Conservation (phyloP, 92 coral and sea anemone genomes). For the Anthopleura xanthogrammica region DNA sequence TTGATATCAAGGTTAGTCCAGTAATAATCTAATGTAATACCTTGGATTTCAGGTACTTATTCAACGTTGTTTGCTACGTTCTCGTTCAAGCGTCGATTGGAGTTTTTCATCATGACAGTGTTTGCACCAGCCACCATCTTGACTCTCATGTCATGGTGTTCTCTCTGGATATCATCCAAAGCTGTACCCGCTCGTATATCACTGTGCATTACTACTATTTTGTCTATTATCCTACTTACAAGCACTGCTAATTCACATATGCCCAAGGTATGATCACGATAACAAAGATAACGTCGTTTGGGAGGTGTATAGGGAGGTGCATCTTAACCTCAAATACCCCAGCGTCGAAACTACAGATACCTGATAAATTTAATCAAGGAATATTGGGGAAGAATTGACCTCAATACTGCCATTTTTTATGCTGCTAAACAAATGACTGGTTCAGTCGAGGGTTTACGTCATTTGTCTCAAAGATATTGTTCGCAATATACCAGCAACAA, state of each 20-base stretch:
- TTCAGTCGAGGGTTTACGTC: too few relatives aligned
- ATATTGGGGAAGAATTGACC: too few relatives aligned
- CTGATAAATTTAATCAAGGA: too few relatives aligned
- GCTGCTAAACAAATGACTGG: too few relatives aligned
- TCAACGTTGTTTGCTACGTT: constrained; percentile 58
- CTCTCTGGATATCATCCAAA: constrained; percentile 65
- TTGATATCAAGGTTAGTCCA: neutral
- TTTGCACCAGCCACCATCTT: constrained; percentile 63
- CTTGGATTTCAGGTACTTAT: constrained; percentile 47
- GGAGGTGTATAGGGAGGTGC: too few relatives aligned
- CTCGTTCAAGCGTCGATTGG: constrained; percentile 65
- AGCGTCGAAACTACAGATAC: too few relatives aligned
- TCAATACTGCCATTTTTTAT: too few relatives aligned
- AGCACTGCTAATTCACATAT: constrained; percentile 52
- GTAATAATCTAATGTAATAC: neutral
- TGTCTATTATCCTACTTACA: constrained; percentile 59
- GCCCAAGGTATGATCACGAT: constrained; percentile 46
- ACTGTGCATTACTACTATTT: constrained; percentile 63
- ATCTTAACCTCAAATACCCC: too few relatives aligned
- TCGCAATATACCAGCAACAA: too few relatives aligned
- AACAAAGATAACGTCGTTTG: too few relatives aligned
- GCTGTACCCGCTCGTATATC: constrained; percentile 78
- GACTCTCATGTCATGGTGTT: constrained; percentile 70
- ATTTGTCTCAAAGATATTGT: too few relatives aligned
- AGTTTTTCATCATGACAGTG: constrained; percentile 59